Conservation (phyloP, 1,140 invertebrate species). For the Uloborus diversus region DNA sequence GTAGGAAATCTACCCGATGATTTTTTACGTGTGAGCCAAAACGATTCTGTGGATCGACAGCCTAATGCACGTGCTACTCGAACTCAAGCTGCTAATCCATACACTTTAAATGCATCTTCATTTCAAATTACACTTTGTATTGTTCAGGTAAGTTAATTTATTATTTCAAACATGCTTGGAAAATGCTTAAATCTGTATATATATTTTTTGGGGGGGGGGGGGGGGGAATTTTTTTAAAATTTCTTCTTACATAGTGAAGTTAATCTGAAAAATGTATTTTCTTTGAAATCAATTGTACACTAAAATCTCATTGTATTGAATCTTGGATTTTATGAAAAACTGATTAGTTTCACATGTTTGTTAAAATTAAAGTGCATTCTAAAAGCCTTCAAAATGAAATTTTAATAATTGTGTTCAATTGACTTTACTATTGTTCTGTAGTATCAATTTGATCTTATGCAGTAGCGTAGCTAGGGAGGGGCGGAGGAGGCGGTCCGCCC, state of each 20-base stretch:
- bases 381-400: too few relatives aligned
- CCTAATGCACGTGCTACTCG: slow-evolving; percentile 78
- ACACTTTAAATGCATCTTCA: slow-evolving; percentile 73
- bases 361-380: too few relatives aligned
- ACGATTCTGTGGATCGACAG: slow-evolving; percentile 73
- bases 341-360: too few relatives aligned
- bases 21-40: slow-evolving; percentile 76
- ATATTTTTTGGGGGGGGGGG: neutral
- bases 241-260: neutral
- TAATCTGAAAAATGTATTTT: slow-evolving; percentile 33
- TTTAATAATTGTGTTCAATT: too few relatives aligned
- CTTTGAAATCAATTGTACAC: slow-evolving; percentile 53
- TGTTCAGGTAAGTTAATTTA: slow-evolving; percentile 71
- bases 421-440: too few relatives aligned
- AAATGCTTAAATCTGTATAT: neutral
- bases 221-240: neutral
- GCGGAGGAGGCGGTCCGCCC: too few relatives aligned
- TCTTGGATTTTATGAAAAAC: too few relatives aligned
- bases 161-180: neutral
- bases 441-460: too few relatives aligned
- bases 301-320: slow-evolving; percentile 29
- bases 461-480: too few relatives aligned
- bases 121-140: slow-evolving; percentile 83
- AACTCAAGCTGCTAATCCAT: slow-evolving; percentile 79
- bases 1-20: slow-evolving; percentile 81